Evolutionary conservation across 2,888 invertebrate genomes (phyloP).

Genomic region (Hirtodrosophila histrioides): DNA sequence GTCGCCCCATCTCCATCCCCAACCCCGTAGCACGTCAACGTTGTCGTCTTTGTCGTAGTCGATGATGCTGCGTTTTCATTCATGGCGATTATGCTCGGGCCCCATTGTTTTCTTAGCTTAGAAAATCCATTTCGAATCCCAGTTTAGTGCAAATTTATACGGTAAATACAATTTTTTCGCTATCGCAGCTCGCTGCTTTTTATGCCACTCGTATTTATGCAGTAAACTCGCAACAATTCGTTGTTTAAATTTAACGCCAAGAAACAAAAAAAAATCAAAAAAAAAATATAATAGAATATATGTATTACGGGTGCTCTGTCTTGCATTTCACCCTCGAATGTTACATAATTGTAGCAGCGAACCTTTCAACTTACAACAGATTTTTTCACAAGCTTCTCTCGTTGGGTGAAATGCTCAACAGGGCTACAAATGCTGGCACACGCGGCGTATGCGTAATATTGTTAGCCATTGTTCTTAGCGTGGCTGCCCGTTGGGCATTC

Average conservation of each 20-base stretch:
- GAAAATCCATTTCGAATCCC: conserved; percentile 77
- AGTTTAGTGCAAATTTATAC: conserved; percentile 81
- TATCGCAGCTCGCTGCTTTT: conserved; percentile 8
- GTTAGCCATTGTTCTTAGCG: conserved; percentile 61
- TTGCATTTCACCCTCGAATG: conserved; percentile 34
- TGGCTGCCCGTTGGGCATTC: conserved; percentile 45
- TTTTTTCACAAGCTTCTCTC: conserved; percentile 23
- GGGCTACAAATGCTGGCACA: conserved; percentile 23
- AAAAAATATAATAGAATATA: conserved; percentile 3
- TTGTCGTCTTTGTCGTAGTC: conserved; percentile 36
- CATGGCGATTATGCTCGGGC: conserved; percentile 71
- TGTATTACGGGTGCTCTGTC: conserved; percentile 7
- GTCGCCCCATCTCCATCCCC: neutral
- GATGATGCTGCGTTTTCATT: conserved; percentile 78
- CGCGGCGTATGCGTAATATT: conserved; percentile 66
- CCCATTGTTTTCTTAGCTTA: conserved; percentile 73
- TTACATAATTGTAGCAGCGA: conserved; percentile 62
- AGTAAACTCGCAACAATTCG: conserved; percentile 48
- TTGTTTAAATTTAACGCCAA: conserved; percentile 73
- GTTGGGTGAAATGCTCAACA: conserved; percentile 13
- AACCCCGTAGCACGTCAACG: neutral
- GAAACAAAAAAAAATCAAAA: conserved; percentile 8
- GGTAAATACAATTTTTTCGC: conserved; percentile 45
- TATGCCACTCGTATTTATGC: conserved; percentile 34
- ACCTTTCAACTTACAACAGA: conserved; percentile 51